Percentiles rank a stretch among this genome's conserved stretches.
Evolutionary conservation across 2,797 vertebrate species (phyloP).

Genomic region (Neopelma chrysocephalum): DNA sequence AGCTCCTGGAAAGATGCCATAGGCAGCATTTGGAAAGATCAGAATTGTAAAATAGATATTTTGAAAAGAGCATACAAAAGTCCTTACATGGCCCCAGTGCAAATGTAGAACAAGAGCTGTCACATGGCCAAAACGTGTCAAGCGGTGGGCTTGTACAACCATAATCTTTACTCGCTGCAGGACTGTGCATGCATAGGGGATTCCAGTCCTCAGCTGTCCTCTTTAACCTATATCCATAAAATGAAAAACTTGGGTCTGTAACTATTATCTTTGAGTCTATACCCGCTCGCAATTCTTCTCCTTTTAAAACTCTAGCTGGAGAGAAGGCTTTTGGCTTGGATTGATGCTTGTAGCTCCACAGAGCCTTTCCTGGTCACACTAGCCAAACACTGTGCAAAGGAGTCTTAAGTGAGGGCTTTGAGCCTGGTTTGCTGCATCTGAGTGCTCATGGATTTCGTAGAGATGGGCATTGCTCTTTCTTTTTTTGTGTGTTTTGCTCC

Average conservation of each 20-base stretch:
- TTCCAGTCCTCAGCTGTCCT: background rate
- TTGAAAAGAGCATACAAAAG: slow-evolving; percentile 1
- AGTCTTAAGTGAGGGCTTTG: background rate
- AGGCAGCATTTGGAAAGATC: background rate
- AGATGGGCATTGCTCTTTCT: background rate
- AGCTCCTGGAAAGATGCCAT: slow-evolving; percentile 1
- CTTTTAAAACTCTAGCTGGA: background rate
- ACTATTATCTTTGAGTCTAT: background rate
- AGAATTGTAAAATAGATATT: slow-evolving; percentile 8
- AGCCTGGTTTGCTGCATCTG: background rate
- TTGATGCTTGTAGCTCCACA: background rate
- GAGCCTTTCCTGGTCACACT: background rate
- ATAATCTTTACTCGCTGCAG: background rate
- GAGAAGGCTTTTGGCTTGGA: background rate
- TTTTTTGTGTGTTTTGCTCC: background rate
- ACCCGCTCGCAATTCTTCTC: background rate
- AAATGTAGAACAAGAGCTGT: background rate
- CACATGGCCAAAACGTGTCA: background rate
- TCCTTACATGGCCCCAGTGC: background rate
- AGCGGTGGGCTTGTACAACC: background rate
- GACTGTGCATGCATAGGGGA: background rate
- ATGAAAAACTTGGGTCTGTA: background rate
- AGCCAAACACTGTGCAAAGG: background rate
- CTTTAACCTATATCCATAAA: background rate
- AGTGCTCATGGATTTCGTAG: background rate